Percentiles rank a stretch among this genome's conserved stretches.
phyloP scores from a whole-genome alignment of 1,140 invertebrate species.

The Bombus balteatus region DNA sequence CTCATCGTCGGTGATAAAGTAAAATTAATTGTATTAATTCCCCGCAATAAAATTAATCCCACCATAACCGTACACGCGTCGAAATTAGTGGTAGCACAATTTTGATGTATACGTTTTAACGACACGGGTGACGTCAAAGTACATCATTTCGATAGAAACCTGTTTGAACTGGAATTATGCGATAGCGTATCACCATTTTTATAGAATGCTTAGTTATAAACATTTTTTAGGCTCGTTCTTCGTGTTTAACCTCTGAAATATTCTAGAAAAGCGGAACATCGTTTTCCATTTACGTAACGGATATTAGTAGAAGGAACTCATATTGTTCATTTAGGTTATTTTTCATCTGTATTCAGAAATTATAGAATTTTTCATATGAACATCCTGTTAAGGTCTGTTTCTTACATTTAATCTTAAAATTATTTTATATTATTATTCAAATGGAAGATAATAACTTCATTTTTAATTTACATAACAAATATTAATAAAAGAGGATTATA shows the following conservation, averaged over 20 bases:
- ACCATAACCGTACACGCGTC: neutral
- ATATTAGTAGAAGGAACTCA: neutral
- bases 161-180: constrained; percentile 40
- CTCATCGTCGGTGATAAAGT: constrained; percentile 15
- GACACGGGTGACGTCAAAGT: constrained; percentile 25
- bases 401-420: neutral
- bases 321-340: neutral
- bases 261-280: neutral
- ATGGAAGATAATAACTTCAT: neutral
- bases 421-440: neutral
- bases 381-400: too few species aligned
- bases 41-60: constrained; percentile 44
- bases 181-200: constrained; percentile 33
- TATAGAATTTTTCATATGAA: neutral
- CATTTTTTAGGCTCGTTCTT: neutral
- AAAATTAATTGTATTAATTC: constrained; percentile 46
- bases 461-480: neutral
- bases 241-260: neutral
- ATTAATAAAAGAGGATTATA: neutral
- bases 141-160: constrained; percentile 36
- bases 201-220: too few species aligned
- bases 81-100: constrained; percentile 21
- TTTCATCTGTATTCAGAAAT: too few species aligned
- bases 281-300: neutral
- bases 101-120: constrained; percentile 2